Percentiles rank a stretch among this genome's conserved stretches.
These are phyloP conservation scores for Gymnopithys bicolor DNA, from an alignment of 2,797 vertebrate genomes.

Conservation along the genomic window DNA sequence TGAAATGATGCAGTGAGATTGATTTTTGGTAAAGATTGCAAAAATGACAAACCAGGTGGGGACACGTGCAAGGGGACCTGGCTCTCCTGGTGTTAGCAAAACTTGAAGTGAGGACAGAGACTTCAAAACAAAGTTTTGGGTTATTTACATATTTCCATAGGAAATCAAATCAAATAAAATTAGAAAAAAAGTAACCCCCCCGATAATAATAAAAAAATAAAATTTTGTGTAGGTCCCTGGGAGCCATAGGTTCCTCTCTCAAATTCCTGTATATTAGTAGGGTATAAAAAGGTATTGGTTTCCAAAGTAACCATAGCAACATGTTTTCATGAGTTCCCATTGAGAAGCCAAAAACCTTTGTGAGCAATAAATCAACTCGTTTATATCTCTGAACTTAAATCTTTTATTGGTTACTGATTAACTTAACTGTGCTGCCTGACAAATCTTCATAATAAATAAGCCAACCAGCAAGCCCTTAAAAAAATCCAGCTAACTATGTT, in stretches of 20 bases:
- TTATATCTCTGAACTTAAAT: constrained; percentile 69
- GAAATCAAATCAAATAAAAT: not conserved
- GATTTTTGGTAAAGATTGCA: not conserved
- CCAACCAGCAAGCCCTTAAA: constrained; percentile 52
- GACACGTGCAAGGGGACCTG: not conserved
- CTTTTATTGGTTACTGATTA: constrained; percentile 76
- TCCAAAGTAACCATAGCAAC: constrained; percentile 55
- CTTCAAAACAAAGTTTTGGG: constrained; percentile 44
- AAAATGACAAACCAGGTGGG: not conserved
- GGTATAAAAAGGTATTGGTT: not conserved
- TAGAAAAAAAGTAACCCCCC: not conserved
- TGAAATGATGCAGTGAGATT: not conserved
- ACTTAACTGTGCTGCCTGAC: constrained; percentile 63
- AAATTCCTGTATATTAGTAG: constrained; percentile 18
- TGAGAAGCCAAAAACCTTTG: constrained; percentile 60
- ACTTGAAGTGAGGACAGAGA: not conserved
- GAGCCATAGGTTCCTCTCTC: constrained; percentile 3
- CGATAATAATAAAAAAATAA: not conserved
- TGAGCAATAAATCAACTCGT: constrained; percentile 48
- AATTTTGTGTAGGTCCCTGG: not conserved
- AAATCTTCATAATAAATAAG: constrained; percentile 72
- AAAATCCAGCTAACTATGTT: constrained; percentile 67
- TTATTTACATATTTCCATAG: not conserved
- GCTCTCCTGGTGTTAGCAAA: not conserved
- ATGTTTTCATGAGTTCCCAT: constrained; percentile 46